These are phyloP conservation scores for Tricholaema leucomelas DNA, from an alignment of 2,113 vertebrate genomes.

Conservation along the genomic window DNA sequence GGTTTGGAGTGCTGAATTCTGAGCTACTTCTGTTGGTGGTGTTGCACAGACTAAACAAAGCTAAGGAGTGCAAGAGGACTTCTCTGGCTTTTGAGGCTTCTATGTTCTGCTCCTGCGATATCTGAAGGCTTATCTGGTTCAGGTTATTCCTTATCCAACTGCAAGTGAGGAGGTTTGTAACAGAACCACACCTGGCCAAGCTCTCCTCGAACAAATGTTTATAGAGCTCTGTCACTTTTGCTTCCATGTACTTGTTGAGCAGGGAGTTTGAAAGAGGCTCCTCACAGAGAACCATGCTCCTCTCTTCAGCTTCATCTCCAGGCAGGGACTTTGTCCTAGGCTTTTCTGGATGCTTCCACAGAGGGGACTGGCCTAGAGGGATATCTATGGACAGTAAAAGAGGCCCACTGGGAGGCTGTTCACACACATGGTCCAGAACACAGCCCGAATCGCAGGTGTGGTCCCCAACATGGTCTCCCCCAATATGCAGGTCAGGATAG, in stretches of 20 bases:
- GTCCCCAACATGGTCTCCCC: slow-evolving; percentile 69
- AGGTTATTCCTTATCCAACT: slow-evolving; percentile 75
- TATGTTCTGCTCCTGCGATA: slow-evolving; percentile 73
- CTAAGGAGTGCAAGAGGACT: slow-evolving; percentile 67
- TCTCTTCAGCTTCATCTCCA: slow-evolving; percentile 75
- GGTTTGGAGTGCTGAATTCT: slow-evolving; percentile 83
- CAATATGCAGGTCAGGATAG: slow-evolving; percentile 83
- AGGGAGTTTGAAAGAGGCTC: slow-evolving; percentile 86
- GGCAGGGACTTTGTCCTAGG: background rate
- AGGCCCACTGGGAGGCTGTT: slow-evolving; percentile 36
- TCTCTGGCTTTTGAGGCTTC: slow-evolving; percentile 56
- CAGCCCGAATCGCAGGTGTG: slow-evolving; percentile 61
- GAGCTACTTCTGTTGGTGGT: slow-evolving; percentile 70
- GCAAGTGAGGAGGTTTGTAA: slow-evolving; percentile 76
- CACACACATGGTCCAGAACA: slow-evolving; percentile 33
- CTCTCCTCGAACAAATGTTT: slow-evolving; percentile 87
- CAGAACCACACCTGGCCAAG: slow-evolving; percentile 79
- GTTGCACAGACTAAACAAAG: slow-evolving; percentile 48
- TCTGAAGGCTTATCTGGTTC: slow-evolving; percentile 69
- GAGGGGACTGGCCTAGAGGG: slow-evolving; percentile 6
- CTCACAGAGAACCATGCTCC: slow-evolving; percentile 68
- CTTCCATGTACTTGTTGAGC: slow-evolving; percentile 87
- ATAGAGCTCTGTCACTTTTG: slow-evolving; percentile 87
- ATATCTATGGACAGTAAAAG: slow-evolving; percentile 73
- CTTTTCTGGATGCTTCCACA: background rate